These are phyloP conservation scores for Anoncus sp. DNA, from an alignment of 2,888 invertebrate genomes.

Conservation along the genomic window DNA sequence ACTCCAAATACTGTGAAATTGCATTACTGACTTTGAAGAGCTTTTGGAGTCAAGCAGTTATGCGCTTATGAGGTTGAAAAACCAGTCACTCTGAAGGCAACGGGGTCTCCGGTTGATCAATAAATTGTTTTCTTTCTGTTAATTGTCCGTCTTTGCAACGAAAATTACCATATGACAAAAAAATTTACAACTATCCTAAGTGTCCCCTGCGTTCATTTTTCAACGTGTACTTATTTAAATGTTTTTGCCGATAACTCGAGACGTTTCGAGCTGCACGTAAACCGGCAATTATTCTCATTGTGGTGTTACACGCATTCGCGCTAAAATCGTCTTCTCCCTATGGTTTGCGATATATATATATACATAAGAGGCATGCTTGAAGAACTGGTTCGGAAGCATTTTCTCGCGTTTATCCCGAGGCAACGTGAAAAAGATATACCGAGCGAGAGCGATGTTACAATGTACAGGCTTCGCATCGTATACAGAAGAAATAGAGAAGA, in stretches of 20 bases:
- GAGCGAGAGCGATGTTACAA: constrained; percentile 4
- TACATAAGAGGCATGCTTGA: constrained; percentile 9
- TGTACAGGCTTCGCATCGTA: constrained; percentile 9
- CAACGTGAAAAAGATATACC: constrained; percentile 17
- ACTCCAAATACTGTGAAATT: too few species aligned
- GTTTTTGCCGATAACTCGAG: not conserved
- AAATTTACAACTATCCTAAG: too few species aligned
- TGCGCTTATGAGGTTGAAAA: too few species aligned
- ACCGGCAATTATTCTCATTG: constrained; percentile 8
- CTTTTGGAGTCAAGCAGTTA: too few species aligned
- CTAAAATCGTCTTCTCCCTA: constrained; percentile 7
- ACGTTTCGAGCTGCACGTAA: not conserved
- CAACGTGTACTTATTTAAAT: too few species aligned
- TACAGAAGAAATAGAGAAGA: constrained; percentile 40
- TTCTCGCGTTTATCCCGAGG: constrained; percentile 36
- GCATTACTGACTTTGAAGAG: too few species aligned
- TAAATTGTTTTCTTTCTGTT: too few species aligned
- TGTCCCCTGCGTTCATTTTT: too few species aligned
- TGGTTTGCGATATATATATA: not conserved
- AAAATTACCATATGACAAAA: too few species aligned
- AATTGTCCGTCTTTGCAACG: too few species aligned
- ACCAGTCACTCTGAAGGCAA: too few species aligned
- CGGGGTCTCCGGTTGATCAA: too few species aligned
- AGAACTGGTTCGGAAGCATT: constrained; percentile 41
- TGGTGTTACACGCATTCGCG: constrained; percentile 3